Evolutionary conservation across 2,888 invertebrate species (phyloP), one percentile per base, ranked within the genome.

Genomic region (Germaria angustata): DNA sequence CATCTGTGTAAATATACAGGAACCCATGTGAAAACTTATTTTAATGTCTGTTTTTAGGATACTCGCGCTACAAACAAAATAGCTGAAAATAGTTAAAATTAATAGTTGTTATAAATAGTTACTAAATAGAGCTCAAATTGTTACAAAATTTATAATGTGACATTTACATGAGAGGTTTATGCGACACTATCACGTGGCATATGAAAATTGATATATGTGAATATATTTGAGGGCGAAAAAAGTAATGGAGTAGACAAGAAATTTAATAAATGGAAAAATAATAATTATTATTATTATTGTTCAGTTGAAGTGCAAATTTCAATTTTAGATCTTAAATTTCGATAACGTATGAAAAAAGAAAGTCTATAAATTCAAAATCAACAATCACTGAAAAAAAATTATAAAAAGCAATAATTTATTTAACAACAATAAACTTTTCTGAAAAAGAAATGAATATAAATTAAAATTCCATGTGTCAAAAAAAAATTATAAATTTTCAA

Each of bases 51-150:
- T 34, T 63, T 46, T 49, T 34, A 32, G 17, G 6, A 32, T 49
- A n/a, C 32, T 49, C 17, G 46, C n/a, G 4, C 6, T 17, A 44
- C 7, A 22, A 24, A 34, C 41, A 17, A 63, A 63, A 44, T 46
- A 34, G 28, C 6, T 28, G n/a, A 24, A 71, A 59, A 71, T 71
- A 71, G 15, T 36, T 59, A 20, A 49, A 71, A 71, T 55, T 57
- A 49, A 55, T 55, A 55, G 63, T 44, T 41, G 51, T 15, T 39
- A 41, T 73, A 75, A 65, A 55, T 55, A 55, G 39, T 65, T 55
- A 13, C 22, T 65, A 65, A 65, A 53, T 61, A 51, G 32, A 55
- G 65, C 51, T 65, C 44, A 57, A 75, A 55, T 63, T 41, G 69
- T 57, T 57, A 20, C n/a, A 22, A 68, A 44, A 57, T 65, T 65